These are phyloP conservation scores for Diarsia dahlii DNA, from an alignment of 2,888 invertebrate species.

Conservation along the genomic window DNA sequence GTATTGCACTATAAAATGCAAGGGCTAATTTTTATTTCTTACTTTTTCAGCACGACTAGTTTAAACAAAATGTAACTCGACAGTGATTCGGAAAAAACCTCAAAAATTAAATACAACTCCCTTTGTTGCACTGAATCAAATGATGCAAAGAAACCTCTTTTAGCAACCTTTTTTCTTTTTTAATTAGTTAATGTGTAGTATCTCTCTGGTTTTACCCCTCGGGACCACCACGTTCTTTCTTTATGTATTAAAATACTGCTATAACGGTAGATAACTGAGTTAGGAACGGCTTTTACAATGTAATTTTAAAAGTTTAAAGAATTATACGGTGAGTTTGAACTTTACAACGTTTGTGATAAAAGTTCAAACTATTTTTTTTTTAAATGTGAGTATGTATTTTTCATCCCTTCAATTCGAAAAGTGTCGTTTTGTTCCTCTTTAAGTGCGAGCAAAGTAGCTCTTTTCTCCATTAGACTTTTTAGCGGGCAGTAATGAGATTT, in stretches of 20 bases:
- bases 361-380: background rate
- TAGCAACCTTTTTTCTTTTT: conserved; percentile 37
- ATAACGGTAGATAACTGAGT: conserved; percentile 1
- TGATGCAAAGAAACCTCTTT: conserved; percentile 6
- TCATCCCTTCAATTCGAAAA: too few relatives aligned
- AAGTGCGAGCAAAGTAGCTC: too few relatives aligned
- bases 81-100: background rate
- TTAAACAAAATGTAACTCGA: background rate
- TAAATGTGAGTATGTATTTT: too few relatives aligned
- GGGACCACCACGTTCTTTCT: conserved; percentile 13
- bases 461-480: too few relatives aligned
- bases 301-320: conserved; percentile 20
- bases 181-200: conserved; percentile 50
- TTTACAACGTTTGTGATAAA: conserved; percentile 7
- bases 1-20: background rate
- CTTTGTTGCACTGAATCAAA: conserved; percentile 30
- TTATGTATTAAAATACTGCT: conserved; percentile 17
- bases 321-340: conserved; percentile 4
- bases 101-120: conserved; percentile 1
- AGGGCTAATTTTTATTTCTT: background rate
- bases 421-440: too few relatives aligned
- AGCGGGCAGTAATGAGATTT: too few relatives aligned
- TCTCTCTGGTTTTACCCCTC: conserved; percentile 14
- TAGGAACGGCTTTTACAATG: background rate
- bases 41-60: background rate